These are phyloP conservation scores for Neoitamus cyanurus DNA, from an alignment of 2,888 invertebrate genomes.

Conservation along the genomic window DNA sequence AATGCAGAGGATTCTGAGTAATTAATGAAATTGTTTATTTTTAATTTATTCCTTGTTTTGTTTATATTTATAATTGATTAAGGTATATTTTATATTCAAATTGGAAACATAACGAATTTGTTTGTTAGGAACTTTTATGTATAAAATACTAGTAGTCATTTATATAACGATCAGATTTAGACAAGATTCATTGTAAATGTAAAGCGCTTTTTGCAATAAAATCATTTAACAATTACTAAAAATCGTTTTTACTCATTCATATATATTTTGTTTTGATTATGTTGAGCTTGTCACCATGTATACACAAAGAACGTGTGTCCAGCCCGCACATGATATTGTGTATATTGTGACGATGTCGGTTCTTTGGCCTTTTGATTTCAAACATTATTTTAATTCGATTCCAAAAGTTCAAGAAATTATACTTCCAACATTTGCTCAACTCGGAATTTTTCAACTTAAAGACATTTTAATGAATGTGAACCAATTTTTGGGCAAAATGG, in stretches of 20 bases:
- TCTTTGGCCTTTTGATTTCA: constrained; percentile 31
- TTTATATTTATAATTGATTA: constrained; percentile 34
- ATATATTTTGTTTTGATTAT: constrained; percentile 47
- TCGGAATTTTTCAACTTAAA: constrained; percentile 22
- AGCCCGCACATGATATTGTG: constrained; percentile 12
- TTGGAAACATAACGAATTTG: constrained; percentile 29
- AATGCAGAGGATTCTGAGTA: constrained; percentile 18
- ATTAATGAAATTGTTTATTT: neutral
- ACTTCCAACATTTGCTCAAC: constrained; percentile 33
- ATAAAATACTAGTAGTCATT: constrained; percentile 35
- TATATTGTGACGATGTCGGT: constrained; percentile 22
- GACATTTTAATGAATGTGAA: constrained; percentile 20
- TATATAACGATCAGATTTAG: constrained; percentile 35
- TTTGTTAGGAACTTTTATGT: constrained; percentile 22
- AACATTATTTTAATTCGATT: constrained; percentile 22
- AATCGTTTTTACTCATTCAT: constrained; percentile 52
- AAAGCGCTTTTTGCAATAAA: constrained; percentile 67
- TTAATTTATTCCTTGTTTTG: constrained; percentile 30
- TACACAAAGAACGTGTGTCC: constrained; percentile 23
- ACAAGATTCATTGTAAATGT: constrained; percentile 54
- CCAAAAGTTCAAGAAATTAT: neutral
- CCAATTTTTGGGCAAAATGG: constrained; percentile 23
- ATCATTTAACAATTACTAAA: constrained; percentile 53
- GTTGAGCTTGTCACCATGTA: constrained; percentile 48
- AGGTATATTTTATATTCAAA: constrained; percentile 41